Conservation (phyloP, 2,797 vertebrate genomes). For the Muraenolepis orangiensis region DNA sequence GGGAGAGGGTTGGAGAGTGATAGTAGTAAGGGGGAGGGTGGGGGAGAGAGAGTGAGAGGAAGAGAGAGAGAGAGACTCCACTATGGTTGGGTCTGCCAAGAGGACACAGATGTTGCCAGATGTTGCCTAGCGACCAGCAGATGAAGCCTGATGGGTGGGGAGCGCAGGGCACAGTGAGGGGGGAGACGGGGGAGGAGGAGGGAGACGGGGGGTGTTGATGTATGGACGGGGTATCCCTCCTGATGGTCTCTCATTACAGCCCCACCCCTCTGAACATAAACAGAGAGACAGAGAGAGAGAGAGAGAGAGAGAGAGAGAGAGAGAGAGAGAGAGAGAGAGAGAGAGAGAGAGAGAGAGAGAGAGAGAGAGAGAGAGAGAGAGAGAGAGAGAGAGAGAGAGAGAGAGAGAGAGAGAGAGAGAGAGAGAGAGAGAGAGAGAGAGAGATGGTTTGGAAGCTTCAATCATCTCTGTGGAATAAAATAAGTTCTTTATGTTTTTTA, state of each 20-base stretch:
- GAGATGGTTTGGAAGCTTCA: not conserved
- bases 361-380: too few species aligned
- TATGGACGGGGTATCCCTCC: constrained; percentile 70
- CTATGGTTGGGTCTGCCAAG: constrained; percentile 57
- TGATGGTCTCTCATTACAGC: constrained; percentile 66
- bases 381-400: too few species aligned
- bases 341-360: too few species aligned
- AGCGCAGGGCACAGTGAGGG: constrained; percentile 49
- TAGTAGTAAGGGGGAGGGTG: too few species aligned
- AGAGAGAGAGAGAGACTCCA: constrained; percentile 52
- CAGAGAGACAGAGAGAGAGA: constrained; percentile 39
- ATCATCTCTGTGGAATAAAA: not conserved
- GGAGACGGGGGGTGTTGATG: constrained; percentile 66
- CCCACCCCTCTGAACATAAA: constrained; percentile 57
- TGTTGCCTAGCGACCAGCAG: constrained; percentile 68
- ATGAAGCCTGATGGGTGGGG: constrained; percentile 31
- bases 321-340: too few species aligned
- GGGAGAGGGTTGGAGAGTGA: too few species aligned
- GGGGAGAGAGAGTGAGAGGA: not conserved
- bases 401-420: too few species aligned
- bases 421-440: constrained; percentile 6
- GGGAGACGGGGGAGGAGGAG: constrained; percentile 45
- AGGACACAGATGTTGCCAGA: constrained; percentile 68
- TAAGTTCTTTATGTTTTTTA: not conserved
- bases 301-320: constrained; percentile 8